Base-by-base conservation (phyloP, 2,888 invertebrate genomes). In the Drosophila kuntzei region DNA sequence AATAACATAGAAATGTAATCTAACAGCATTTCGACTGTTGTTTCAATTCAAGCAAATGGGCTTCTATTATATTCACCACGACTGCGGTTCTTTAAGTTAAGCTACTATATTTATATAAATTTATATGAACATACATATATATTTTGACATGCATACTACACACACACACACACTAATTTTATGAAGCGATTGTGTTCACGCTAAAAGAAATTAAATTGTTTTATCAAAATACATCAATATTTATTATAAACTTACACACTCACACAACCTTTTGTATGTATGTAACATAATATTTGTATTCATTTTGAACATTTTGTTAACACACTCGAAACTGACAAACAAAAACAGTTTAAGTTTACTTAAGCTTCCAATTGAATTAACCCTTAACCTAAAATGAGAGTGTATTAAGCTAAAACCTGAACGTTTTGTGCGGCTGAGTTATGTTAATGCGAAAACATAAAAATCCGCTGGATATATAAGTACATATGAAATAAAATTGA, bases 361-460 rank as follows among this genome's bases (percentile, higher is more conserved):
- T 71, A 78, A 64, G 67, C 70, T 74, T 79, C 70, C 62, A 67
- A 68, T 67, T 62, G 53, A 78, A 66, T 67, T 68, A 50, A 65
- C 25, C 54, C 54, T 55, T 68, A 58, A 66, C 54, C 65, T 69
- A 57, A 63, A 59, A 51, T 63, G 60, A 68, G 65, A 78, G 68
- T 80, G 71, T 69, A 71, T 64, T 46, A 50, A 61, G 57, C 43
- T 64, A 61, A 67, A 70, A 79, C 60, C 64, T 70, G 64, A 71
- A 71, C 59, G 60, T 70, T 64, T 72, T 74, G 72, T 80, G 87
- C 76, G 75, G 89, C 81, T 67, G 70, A 78, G 87, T 85, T 89
- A 84, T 87, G 89, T 87, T 85, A 87, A 79, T 76, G 81, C 79
- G 72, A 82, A 88, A 87, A 85, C 87, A 88, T 84, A 81, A 87